Conservation (phyloP, 2,797 vertebrate genomes). For the Pipistrellus kuhlii region DNA sequence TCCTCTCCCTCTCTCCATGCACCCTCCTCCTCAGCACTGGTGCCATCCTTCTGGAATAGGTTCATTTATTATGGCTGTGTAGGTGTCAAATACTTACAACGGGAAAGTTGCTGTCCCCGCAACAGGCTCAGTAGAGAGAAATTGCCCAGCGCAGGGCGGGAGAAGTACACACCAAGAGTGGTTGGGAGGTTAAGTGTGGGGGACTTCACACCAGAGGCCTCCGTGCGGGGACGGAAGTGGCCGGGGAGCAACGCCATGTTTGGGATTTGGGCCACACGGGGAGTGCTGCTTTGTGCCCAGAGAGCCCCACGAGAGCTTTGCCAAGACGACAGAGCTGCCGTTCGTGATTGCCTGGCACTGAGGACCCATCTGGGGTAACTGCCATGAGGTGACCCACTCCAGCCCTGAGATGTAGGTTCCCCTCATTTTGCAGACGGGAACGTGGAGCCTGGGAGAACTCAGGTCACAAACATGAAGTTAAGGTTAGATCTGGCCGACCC, state of each 20-base stretch:
- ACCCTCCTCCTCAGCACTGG: background rate
- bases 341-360: background rate
- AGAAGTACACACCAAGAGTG: background rate
- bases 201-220: background rate
- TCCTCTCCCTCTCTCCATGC: background rate
- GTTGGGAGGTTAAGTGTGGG: background rate
- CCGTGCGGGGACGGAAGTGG: background rate
- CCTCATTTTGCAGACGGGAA: background rate
- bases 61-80: background rate
- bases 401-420: background rate
- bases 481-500: background rate
- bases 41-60: background rate
- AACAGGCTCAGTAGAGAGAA: background rate
- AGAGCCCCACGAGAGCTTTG: background rate
- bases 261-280: too few relatives aligned
- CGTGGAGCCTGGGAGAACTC: background rate
- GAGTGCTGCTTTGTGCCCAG: background rate
- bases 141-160: background rate
- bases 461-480: rapidly evolving
- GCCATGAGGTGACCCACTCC: background rate
- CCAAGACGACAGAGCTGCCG: rapidly evolving
- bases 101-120: background rate
- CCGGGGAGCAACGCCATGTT: too few relatives aligned
- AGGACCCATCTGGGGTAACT: background rate
- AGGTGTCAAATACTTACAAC: background rate